Evolutionary conservation across 2,888 invertebrate genomes (phyloP).

Genomic region (Eupithecia tripunctaria): DNA sequence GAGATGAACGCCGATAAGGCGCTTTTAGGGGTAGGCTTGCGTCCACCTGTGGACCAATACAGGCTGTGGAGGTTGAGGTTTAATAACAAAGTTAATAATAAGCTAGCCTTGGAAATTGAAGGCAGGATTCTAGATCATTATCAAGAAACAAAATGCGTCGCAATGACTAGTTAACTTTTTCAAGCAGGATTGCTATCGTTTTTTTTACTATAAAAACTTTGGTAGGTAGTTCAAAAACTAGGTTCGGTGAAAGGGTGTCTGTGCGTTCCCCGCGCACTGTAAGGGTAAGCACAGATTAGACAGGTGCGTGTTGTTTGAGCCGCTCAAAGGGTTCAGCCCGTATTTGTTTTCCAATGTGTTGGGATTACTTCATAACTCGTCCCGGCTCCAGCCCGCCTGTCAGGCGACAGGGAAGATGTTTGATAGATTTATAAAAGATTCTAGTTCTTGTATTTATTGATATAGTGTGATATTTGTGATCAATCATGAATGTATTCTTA

Average conservation of each 20-base stretch:
- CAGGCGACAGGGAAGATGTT: neutral
- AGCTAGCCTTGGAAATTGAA: no score
- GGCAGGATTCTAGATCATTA: no score
- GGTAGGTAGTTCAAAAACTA: no score
- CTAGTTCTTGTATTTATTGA: neutral
- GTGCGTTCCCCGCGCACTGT: conserved; percentile 16
- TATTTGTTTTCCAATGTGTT: neutral
- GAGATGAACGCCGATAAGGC: no score
- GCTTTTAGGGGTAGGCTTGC: no score
- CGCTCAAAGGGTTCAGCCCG: conserved; percentile 21
- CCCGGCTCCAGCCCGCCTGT: neutral
- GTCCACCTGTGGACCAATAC: no score
- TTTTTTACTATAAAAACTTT: no score
- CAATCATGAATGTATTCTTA: no score
- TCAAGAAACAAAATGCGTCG: neutral
- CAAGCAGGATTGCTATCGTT: no score
- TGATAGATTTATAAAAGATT: neutral
- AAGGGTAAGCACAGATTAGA: conserved; percentile 29
- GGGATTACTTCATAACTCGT: conserved; percentile 1
- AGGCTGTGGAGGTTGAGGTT: no score
- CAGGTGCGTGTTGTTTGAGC: conserved; percentile 35
- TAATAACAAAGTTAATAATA: no score
- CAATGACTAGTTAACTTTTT: neutral
- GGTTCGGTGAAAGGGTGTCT: neutral
- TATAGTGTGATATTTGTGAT: neutral